Percentiles rank a stretch among this genome's conserved stretches.
Evolutionary conservation across 2,888 invertebrate species (phyloP).

Genomic region (Nineta flava): DNA sequence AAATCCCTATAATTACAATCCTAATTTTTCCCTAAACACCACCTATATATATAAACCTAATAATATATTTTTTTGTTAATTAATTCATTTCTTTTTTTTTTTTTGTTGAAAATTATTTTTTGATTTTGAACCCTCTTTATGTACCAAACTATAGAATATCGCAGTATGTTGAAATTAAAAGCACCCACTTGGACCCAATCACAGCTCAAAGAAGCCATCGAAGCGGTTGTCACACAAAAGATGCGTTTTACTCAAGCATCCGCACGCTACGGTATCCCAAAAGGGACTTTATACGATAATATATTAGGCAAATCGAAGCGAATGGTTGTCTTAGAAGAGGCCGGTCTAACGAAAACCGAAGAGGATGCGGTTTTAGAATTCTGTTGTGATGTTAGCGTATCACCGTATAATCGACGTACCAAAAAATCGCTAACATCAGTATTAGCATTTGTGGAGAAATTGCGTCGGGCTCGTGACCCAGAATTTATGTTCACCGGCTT

Average conservation of each 20-base stretch:
- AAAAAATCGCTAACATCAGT: constrained; percentile 48
- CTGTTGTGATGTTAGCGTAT: constrained; percentile 54
- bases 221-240: constrained; percentile 56
- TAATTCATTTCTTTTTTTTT: too few species aligned
- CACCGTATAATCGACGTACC: constrained; percentile 54
- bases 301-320: constrained; percentile 61
- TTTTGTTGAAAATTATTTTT: too few species aligned
- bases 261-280: constrained; percentile 53
- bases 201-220: constrained; percentile 58
- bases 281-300: constrained; percentile 63
- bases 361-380: constrained; percentile 51
- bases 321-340: constrained; percentile 58
- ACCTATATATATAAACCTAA: too few species aligned
- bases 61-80: too few species aligned
- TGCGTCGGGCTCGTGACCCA: constrained; percentile 41
- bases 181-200: constrained; percentile 58
- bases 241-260: constrained; percentile 67
- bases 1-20: too few species aligned
- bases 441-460: constrained; percentile 46
- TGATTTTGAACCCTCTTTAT: too few species aligned
- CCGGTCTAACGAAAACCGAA: constrained; percentile 40
- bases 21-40: too few species aligned
- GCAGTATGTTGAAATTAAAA: constrained; percentile 53
- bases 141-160: constrained; percentile 30
- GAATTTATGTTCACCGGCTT: constrained; percentile 50